Evolutionary conservation across 2,888 invertebrate species (phyloP), one percentile per base, ranked within the genome.

Genomic region (Phorcus lineatus): DNA sequence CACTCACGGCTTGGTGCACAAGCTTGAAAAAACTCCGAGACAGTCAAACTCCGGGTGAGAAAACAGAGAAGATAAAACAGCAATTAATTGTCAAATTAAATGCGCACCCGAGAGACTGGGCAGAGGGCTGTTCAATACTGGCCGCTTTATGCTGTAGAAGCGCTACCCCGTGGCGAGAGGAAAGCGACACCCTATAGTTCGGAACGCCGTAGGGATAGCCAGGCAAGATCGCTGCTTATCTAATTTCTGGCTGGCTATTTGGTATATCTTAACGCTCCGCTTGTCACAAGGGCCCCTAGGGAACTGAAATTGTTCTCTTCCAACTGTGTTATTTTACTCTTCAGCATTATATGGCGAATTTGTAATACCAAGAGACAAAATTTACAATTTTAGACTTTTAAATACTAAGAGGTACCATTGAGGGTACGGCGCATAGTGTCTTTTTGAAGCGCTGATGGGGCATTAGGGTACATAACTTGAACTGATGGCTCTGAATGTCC

Each of bases 41-140:
- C 36, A 70, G 70, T 40, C 70, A 70, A 40, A 70, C 70, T 36
- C n/a, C 40, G 36, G 40, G 70, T 70, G 70, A 31, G 70, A 70
- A 70, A 70, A 70, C 70, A 70, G 31, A 36, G 40, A 70, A 70
- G 28, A 70, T 70, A 70, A 70, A 70, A 70, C 70, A 70, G 36
- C 70, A 70, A 70, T 70, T 70, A 70, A 70, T 70, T 70, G 70
- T 70, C 70, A 70, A 70, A 70, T 70, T 70, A 70, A 70, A 70
- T 70, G 40, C 70, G 70, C 70, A 70, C 70, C 40, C 70, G 40
- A 36, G 31, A 36, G 70, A 70, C 70, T 17, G 40, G 28, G 24
- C 36, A 36, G 11, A 31, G n/a, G 4, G 70, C 19, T 70, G 36
- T 62, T 28, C 28, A 62, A 62, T 62, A 24, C 62, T 28, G 70